These are phyloP conservation scores for Dryocosmus kuriphilus DNA, from an alignment of 2,888 invertebrate species.

Conservation along the genomic window DNA sequence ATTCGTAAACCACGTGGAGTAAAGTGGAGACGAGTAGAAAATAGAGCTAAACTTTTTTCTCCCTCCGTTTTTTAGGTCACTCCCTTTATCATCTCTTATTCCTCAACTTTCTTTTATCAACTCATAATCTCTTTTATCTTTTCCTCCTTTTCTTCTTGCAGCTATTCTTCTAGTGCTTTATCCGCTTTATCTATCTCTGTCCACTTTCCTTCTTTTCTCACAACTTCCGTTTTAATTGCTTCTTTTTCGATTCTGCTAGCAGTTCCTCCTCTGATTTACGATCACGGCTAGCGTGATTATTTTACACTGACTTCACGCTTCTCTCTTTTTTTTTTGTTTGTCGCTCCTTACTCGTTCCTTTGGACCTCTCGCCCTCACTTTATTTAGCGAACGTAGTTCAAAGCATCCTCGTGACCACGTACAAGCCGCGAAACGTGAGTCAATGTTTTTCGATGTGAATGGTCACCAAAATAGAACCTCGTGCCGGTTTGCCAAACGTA, in stretches of 20 bases:
- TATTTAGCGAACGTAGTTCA: slow-evolving; percentile 74
- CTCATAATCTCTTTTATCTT: slow-evolving; percentile 25
- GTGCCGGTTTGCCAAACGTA: slow-evolving; percentile 36
- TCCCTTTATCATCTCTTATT: slow-evolving; percentile 24
- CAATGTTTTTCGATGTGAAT: slow-evolving; percentile 42
- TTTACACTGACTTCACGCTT: slow-evolving; percentile 27
- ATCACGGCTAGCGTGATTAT: slow-evolving; percentile 16
- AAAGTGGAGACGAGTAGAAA: slow-evolving; percentile 15
- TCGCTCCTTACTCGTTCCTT: slow-evolving; percentile 20
- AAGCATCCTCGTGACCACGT: slow-evolving; percentile 55
- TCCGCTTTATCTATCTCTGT: background rate
- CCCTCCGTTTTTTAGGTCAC: background rate
- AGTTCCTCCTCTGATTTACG: slow-evolving; percentile 22
- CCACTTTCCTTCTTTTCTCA: background rate
- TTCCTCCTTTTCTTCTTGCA: slow-evolving; percentile 16
- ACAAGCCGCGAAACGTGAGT: slow-evolving; percentile 40
- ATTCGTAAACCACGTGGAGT: slow-evolving; percentile 15
- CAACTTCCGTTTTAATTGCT: slow-evolving; percentile 4
- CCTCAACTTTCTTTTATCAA: slow-evolving; percentile 37
- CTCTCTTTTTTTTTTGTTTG: slow-evolving; percentile 33
- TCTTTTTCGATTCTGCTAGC: background rate
- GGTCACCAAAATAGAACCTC: slow-evolving; percentile 41
- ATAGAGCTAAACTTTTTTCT: background rate
- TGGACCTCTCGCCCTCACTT: slow-evolving; percentile 59
- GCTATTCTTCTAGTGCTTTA: no score